phyloP scores from a whole-genome alignment of 2,888 invertebrate species.

The Nomada lathburiana region DNA sequence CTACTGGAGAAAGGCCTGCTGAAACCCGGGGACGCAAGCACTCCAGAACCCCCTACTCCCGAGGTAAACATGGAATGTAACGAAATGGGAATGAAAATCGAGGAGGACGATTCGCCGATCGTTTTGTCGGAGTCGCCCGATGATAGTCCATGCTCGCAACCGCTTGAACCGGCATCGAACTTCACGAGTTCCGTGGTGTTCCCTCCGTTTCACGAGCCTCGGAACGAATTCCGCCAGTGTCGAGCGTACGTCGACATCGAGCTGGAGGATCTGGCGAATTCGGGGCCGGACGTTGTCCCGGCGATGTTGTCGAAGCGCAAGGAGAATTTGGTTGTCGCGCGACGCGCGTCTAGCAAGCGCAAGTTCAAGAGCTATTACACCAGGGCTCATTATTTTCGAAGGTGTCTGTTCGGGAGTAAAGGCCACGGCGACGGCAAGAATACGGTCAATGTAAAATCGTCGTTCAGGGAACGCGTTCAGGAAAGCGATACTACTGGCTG shows the following conservation, averaged over 20 bases:
- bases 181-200: background rate
- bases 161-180: background rate
- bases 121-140: slow-evolving; percentile 18
- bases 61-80: slow-evolving; percentile 75
- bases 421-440: slow-evolving; percentile 30
- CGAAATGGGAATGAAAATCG: slow-evolving; percentile 46
- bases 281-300: slow-evolving; percentile 1
- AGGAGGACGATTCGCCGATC: slow-evolving; percentile 43
- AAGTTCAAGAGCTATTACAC: slow-evolving; percentile 30
- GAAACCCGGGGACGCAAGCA: slow-evolving; percentile 74
- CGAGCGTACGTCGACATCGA: slow-evolving; percentile 8
- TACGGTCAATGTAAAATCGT: slow-evolving; percentile 11
- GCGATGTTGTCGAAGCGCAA: slow-evolving; percentile 14
- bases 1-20: slow-evolving; percentile 79
- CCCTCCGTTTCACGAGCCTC: background rate
- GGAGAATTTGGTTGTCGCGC: background rate
- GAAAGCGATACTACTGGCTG: background rate
- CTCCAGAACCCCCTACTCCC: slow-evolving; percentile 73
- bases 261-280: background rate
- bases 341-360: slow-evolving; percentile 25
- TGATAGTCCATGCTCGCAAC: background rate
- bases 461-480: slow-evolving; percentile 12
- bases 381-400: slow-evolving; percentile 50
- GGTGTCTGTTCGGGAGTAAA: slow-evolving; percentile 30
- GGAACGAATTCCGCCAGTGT: background rate